A percentile compares a stretch with the other conserved stretches of the same genome.
phyloP scores from a whole-genome alignment of 2,888 invertebrate species.

The Epiperipatus broadwayi region DNA sequence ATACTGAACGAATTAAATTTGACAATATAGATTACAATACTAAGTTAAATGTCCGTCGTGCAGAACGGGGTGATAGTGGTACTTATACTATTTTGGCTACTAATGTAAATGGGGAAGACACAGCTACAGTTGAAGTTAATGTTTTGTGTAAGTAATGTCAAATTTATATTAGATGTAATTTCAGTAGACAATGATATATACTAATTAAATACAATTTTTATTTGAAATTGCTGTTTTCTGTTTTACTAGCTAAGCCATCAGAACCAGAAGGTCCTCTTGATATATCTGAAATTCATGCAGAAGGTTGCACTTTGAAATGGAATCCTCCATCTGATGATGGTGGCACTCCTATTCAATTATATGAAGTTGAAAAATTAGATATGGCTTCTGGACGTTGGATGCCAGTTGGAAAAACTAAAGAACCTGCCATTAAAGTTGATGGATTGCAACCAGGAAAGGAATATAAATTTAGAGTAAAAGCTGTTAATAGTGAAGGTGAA shows the following conservation, averaged over 20 bases:
- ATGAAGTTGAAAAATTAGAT: constrained; percentile 86
- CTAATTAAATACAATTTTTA: constrained; percentile 27
- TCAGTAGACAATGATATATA: too few species aligned
- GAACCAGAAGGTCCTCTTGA: constrained; percentile 80
- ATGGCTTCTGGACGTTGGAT: constrained; percentile 72
- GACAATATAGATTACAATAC: constrained; percentile 57
- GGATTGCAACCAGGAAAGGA: constrained; percentile 84
- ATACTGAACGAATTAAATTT: constrained; percentile 28
- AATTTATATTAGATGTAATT: too few species aligned
- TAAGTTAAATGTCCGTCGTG: constrained; percentile 53
- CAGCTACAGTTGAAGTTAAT: constrained; percentile 74
- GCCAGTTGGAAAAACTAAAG: constrained; percentile 60
- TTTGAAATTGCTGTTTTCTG: constrained; percentile 23
- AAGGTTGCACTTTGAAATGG: constrained; percentile 86
- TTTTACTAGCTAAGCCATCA: constrained; percentile 49
- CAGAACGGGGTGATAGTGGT: constrained; percentile 69
- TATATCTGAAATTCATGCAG: constrained; percentile 71
- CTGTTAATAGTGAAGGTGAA: constrained; percentile 94
- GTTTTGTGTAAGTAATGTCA: constrained; percentile 52
- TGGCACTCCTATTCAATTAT: constrained; percentile 80
- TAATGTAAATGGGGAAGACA: constrained; percentile 81
- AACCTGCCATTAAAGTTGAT: constrained; percentile 62
- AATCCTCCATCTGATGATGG: constrained; percentile 86
- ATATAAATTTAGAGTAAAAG: constrained; percentile 93
- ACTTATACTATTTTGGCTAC: constrained; percentile 75